Conservation (phyloP, 2,113 vertebrate species). For the Cathartes aura region DNA sequence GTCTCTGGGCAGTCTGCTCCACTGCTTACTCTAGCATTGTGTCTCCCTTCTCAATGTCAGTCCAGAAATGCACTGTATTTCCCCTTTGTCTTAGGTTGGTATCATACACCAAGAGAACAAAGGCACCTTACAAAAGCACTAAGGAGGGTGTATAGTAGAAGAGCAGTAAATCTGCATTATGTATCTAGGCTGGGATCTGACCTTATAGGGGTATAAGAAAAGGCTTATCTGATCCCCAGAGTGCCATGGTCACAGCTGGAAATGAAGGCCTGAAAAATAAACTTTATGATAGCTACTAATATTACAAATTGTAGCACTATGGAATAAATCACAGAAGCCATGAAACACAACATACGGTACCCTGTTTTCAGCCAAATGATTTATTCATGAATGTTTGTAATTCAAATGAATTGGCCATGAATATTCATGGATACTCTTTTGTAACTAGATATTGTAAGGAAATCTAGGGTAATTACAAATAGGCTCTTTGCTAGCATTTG, state of each 20-base stretch:
- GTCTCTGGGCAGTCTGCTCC: neutral
- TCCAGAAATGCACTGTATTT: neutral
- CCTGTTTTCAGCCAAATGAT: constrained; percentile 66
- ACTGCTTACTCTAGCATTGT: neutral
- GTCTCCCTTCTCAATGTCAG: neutral
- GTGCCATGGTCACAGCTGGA: constrained; percentile 63
- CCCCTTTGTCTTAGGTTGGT: neutral
- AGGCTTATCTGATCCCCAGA: constrained; percentile 26
- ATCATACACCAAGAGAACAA: neutral
- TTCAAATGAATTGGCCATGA: constrained; percentile 67
- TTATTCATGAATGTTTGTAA: constrained; percentile 72
- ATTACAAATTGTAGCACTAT: constrained; percentile 66
- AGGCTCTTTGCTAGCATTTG: constrained; percentile 46
- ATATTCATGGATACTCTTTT: constrained; percentile 69
- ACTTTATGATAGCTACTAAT: constrained; percentile 71
- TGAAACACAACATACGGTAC: constrained; percentile 65
- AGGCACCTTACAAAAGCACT: constrained; percentile 15
- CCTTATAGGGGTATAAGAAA: constrained; percentile 19
- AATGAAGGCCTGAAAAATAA: constrained; percentile 67
- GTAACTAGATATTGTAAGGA: constrained; percentile 70
- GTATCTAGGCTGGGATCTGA: neutral
- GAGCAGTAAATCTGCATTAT: constrained; percentile 41
- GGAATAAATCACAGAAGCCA: constrained; percentile 65
- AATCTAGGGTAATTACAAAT: constrained; percentile 68
- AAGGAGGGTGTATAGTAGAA: neutral